Base-by-base conservation (phyloP, 2,797 vertebrate genomes). In the Sphenodon punctatus region DNA sequence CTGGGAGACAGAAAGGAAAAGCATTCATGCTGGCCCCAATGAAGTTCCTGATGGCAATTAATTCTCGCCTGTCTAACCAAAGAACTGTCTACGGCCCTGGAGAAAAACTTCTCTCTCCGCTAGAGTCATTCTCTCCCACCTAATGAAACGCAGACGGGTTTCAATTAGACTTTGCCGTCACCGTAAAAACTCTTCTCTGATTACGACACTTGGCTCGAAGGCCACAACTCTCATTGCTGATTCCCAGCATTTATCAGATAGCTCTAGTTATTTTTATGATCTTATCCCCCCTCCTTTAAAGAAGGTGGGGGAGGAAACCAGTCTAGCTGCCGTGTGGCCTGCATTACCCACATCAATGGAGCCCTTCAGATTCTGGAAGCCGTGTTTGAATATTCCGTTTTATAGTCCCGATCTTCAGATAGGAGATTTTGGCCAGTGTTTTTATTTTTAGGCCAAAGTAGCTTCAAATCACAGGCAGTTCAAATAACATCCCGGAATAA, bases 401-500 rank as follows among this genome's bases (percentile, higher is more conserved):
- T 84, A 51, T 6, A 59, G 82, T 71, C 56, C 74, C 36, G 49
- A 39, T 67, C 41, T 80, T 71, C 56, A 75, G 90, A 67, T 67
- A 67, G 77, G 2, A n/a, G 0, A 46, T 2, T 0, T 15, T 49
- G 0, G 1, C 66, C 80, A 75, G 25, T 13, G 36, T n/a, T 34
- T 82, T 25, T 43, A 5, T 14, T 34, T 89, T 90, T 63, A 82
- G 87, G 88, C 83, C 85, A 89, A 70, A 72, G 23, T 66, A 1
- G 0, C 67, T 80, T 82, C 75, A 85, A 85, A n/a, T 86, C 41
- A 64, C 82, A 85, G 91, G 87, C 66, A 85, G 87, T 75, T 67
- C 78, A 85, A 80, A 90, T 80, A 76, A 87, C 82, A 93, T 90
- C 91, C 90, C 87, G 90, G 87, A 80, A 93, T 90, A 90, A 93